These are phyloP conservation scores for Digitonthophagus gazella DNA, from an alignment of 2,888 invertebrate species.

Conservation along the genomic window DNA sequence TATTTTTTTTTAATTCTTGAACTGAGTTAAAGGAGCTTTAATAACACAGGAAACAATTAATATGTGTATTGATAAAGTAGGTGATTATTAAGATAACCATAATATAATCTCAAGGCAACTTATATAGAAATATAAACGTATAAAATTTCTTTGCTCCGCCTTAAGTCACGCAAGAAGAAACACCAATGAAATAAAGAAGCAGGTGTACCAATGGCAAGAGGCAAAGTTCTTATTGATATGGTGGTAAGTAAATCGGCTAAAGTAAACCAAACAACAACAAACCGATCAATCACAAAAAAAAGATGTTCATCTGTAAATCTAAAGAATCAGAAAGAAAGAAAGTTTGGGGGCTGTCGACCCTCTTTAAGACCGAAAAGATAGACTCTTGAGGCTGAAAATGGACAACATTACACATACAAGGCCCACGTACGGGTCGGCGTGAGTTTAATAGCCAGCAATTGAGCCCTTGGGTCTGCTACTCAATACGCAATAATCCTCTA, in stretches of 20 bases:
- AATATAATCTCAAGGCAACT: too few relatives aligned
- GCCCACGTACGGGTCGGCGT: conserved; percentile 18
- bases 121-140: too few relatives aligned
- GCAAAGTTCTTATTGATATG: not conserved
- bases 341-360: not conserved
- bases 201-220: conserved; percentile 33
- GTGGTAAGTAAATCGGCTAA: not conserved
- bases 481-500: conserved; percentile 14
- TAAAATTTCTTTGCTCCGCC: conserved; percentile 39
- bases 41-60: too few relatives aligned
- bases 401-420: not conserved
- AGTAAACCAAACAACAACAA: conserved; percentile 6
- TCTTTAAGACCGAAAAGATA: not conserved
- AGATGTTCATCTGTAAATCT: not conserved
- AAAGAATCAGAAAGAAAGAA: not conserved
- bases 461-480: conserved; percentile 6
- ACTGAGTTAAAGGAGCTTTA: too few relatives aligned
- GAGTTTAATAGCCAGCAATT: conserved; percentile 21
- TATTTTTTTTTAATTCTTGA: too few relatives aligned
- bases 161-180: conserved; percentile 48
- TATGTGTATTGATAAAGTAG: too few relatives aligned
- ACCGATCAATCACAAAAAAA: conserved; percentile 7
- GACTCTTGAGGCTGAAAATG: not conserved
- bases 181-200: conserved; percentile 45
- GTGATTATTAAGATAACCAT: too few relatives aligned